phyloP scores from a whole-genome alignment of 2,113 vertebrate species.

The Marmota flaviventris region DNA sequence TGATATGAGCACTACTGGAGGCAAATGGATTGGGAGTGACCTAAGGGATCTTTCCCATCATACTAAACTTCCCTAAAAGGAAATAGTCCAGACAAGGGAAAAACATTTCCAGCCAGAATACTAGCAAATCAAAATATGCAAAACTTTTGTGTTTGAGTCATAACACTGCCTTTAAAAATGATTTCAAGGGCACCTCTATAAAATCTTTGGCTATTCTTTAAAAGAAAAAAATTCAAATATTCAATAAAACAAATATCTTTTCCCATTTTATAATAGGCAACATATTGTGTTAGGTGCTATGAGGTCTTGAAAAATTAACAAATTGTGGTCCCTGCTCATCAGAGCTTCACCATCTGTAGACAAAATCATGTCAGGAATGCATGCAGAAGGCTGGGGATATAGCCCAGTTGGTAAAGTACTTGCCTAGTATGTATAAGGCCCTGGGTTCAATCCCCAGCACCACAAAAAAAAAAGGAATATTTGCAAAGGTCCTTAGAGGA shows the following conservation, averaged over 20 bases:
- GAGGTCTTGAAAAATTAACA: constrained; percentile 7
- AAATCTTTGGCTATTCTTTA: neutral
- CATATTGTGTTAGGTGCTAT: neutral
- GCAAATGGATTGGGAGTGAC: constrained; percentile 39
- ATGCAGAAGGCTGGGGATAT: neutral
- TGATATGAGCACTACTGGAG: constrained; percentile 6
- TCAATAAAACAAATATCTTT: neutral
- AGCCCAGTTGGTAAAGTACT: too few relatives aligned
- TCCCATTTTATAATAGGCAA: neutral
- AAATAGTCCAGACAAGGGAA: neutral
- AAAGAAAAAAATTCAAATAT: neutral
- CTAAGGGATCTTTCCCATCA: constrained; percentile 44
- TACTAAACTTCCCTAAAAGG: neutral
- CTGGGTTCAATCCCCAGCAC: too few relatives aligned
- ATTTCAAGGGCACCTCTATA: constrained; percentile 13
- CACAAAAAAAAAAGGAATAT: neutral
- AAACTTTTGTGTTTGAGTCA: neutral
- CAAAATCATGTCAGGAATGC: neutral
- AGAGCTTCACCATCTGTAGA: neutral
- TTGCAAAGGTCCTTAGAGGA: neutral
- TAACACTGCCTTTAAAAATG: constrained; percentile 2
- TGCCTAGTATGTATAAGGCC: too few relatives aligned
- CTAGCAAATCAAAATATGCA: neutral
- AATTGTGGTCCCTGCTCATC: neutral
- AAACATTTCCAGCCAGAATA: neutral